Percentiles rank a stretch among this genome's conserved stretches.
Evolutionary conservation across 2,113 vertebrate species (phyloP).

Genomic region (Eulacestoma nigropectus): DNA sequence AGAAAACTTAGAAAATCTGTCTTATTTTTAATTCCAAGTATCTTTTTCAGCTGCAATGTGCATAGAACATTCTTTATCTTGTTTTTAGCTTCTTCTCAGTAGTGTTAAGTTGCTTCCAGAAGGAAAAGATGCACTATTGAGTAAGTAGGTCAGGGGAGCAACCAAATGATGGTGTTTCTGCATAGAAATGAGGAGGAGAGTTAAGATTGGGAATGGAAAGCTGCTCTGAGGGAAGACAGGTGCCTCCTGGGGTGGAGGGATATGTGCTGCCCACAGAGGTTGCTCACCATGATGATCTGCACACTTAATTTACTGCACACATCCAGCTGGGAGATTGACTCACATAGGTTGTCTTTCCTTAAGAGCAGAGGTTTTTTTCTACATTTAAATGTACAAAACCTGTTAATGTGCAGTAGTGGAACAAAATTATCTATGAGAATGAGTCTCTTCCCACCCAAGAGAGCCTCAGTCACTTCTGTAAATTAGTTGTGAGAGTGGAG

Average conservation of each 20-base stretch:
- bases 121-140: neutral
- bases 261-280: rapidly evolving
- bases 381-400: neutral
- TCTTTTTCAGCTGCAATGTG: neutral
- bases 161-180: neutral
- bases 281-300: neutral
- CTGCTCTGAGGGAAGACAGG: neutral
- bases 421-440: neutral
- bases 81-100: neutral
- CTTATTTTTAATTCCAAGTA: neutral
- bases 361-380: neutral
- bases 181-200: neutral
- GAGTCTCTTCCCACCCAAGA: neutral
- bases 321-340: neutral
- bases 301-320: neutral
- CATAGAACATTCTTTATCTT: neutral
- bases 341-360: neutral
- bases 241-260: neutral
- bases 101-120: neutral
- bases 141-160: conserved; percentile 17
- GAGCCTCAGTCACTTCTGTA: neutral
- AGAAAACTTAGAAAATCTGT: neutral
- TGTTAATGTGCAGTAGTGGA: neutral
- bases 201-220: neutral
- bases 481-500: neutral